Percentiles rank a stretch among this genome's conserved stretches.
These are phyloP conservation scores for Semnopithecus entellus DNA, from an alignment of 2,113 vertebrate genomes.

Conservation along the genomic window DNA sequence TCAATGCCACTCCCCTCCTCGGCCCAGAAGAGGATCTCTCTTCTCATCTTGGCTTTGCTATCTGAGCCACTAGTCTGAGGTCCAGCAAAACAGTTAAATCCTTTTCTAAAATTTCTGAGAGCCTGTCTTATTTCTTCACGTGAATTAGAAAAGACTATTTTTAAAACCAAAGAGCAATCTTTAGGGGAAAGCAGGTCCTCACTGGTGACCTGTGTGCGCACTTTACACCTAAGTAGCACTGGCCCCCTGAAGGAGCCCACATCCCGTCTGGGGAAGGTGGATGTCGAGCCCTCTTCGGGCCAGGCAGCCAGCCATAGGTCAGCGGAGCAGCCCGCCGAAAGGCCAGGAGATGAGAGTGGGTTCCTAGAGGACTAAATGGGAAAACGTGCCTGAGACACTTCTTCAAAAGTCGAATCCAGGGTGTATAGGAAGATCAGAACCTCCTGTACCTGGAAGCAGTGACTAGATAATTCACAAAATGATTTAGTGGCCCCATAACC, in stretches of 20 bases:
- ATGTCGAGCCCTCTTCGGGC: not conserved
- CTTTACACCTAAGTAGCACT: not conserved
- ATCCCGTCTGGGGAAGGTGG: not conserved
- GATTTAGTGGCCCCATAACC: not conserved
- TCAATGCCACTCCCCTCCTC: fast-evolving
- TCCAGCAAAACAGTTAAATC: conserved; percentile 47
- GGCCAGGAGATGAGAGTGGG: not conserved
- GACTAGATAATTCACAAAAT: not conserved
- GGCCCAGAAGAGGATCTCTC: not conserved
- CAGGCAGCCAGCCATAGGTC: not conserved
- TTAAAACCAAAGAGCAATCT: conserved; percentile 40
- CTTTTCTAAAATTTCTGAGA: not conserved
- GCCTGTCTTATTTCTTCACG: not conserved
- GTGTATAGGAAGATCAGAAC: not conserved
- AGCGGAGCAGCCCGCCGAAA: not conserved
- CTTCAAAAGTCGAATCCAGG: not conserved
- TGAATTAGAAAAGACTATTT: conserved; percentile 45
- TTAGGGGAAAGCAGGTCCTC: not conserved
- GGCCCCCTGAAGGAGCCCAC: not conserved
- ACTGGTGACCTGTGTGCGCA: not conserved
- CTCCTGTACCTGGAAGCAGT: not conserved
- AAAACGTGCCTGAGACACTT: conserved; percentile 47
- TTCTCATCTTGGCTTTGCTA: not conserved
- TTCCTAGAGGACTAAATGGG: not conserved
- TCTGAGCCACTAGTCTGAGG: conserved; percentile 11